These are phyloP conservation scores for Bagarius yarrelli DNA, from an alignment of 2,113 vertebrate genomes.

Conservation along the genomic window DNA sequence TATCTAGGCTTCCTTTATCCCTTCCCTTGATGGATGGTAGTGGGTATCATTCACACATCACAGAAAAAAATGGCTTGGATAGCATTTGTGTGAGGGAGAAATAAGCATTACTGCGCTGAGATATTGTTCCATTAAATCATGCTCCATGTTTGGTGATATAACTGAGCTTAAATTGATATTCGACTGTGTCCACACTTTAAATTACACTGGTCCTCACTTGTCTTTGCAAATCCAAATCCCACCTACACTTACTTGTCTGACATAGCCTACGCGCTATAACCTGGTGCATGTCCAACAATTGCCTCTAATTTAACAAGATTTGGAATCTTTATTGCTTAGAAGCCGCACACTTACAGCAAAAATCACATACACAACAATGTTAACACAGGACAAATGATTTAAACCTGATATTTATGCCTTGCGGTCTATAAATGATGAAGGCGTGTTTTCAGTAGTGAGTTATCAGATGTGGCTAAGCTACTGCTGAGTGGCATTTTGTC, in stretches of 20 bases:
- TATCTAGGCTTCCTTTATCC: constrained; percentile 63
- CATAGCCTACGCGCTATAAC: constrained; percentile 3
- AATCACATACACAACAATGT: constrained; percentile 24
- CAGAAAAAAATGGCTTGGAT: constrained; percentile 67
- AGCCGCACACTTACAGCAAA: not conserved
- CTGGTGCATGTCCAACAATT: constrained; percentile 26
- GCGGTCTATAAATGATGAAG: constrained; percentile 67
- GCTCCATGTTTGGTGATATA: not conserved
- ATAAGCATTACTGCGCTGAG: constrained; percentile 63
- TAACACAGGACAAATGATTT: constrained; percentile 48
- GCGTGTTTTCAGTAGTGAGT: constrained; percentile 64
- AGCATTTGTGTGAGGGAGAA: constrained; percentile 71
- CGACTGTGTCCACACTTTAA: constrained; percentile 4
- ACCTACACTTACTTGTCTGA: constrained; percentile 14
- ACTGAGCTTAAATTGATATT: constrained; percentile 10
- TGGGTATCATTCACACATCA: constrained; percentile 72
- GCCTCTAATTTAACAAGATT: constrained; percentile 37
- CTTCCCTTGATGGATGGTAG: constrained; percentile 68
- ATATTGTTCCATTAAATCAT: constrained; percentile 61
- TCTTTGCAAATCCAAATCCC: not conserved
- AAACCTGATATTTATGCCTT: constrained; percentile 64
- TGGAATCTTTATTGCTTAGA: constrained; percentile 28
- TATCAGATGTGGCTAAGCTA: constrained; percentile 46
- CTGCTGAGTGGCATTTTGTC: constrained; percentile 68
- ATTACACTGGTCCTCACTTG: constrained; percentile 4